These are phyloP conservation scores for Chondrilla cf. caribensis DNA, from an alignment of 37 sponge, comb jelly and placozoan species.

Conservation along the genomic window DNA sequence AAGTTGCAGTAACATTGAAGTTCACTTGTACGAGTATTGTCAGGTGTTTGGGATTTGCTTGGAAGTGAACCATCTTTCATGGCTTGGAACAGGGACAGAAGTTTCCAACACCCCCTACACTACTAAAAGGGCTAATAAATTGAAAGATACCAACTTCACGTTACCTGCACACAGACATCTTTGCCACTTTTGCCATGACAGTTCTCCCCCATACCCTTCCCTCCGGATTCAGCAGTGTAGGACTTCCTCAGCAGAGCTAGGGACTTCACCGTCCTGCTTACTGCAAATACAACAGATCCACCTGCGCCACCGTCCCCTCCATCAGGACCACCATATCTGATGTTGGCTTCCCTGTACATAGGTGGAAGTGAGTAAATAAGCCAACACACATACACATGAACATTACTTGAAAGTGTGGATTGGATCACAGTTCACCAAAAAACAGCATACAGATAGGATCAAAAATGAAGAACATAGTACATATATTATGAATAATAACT, in stretches of 20 bases:
- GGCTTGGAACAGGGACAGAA: no score
- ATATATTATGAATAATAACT: no score
- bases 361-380: background rate
- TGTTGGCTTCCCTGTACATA: slow-evolving; percentile 27
- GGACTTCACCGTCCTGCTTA: slow-evolving; percentile 26
- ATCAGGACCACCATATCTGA: slow-evolving; percentile 63
- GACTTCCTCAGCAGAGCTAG: slow-evolving; percentile 33
- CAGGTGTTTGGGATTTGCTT: no score
- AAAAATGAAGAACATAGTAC: background rate
- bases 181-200: slow-evolving; percentile 58
- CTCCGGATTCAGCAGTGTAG: slow-evolving; percentile 65
- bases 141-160: no score
- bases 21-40: no score
- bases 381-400: background rate
- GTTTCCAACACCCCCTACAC: no score
- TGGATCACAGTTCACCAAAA: background rate
- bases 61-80: no score
- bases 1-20: no score
- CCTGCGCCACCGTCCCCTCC: slow-evolving; percentile 90
- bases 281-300: slow-evolving; percentile 51
- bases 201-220: slow-evolving; percentile 38
- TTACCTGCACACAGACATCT: slow-evolving; percentile 48
- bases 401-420: background rate
- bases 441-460: background rate
- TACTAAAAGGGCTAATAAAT: no score